Conservation (phyloP, 1,140 invertebrate genomes). For the Teleopsis dalmanni region DNA sequence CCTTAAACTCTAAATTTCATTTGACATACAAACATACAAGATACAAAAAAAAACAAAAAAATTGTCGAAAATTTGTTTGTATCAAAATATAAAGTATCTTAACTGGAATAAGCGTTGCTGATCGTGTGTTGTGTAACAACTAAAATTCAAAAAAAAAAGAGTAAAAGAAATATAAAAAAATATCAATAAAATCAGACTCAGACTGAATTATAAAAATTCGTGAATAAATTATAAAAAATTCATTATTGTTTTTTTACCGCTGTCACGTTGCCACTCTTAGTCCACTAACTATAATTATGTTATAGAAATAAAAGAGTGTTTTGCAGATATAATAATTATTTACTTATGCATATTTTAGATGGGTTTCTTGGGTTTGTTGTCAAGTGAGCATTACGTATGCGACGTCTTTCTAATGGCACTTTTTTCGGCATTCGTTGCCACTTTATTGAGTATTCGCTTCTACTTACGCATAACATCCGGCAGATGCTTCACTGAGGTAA, state of each 20-base stretch:
- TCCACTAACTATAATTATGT: background rate
- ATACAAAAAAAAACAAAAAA: too few species aligned
- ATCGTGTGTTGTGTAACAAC: background rate
- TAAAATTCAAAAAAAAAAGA: background rate
- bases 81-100: too few species aligned
- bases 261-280: too few species aligned
- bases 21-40: too few species aligned
- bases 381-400: constrained; percentile 34
- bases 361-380: constrained; percentile 36
- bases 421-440: constrained; percentile 29
- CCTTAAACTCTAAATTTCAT: too few species aligned
- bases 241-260: too few species aligned
- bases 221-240: too few species aligned
- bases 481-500: constrained; percentile 41
- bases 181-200: too few species aligned
- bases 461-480: constrained; percentile 41
- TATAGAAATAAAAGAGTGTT: background rate
- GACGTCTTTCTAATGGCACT: constrained; percentile 32
- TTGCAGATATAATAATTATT: background rate
- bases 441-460: constrained; percentile 38
- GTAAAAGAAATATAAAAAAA: background rate
- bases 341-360: constrained; percentile 20
- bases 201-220: too few species aligned
- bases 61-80: too few species aligned
- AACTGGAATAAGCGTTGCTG: too few species aligned